Evolutionary conservation across 2,888 invertebrate species (phyloP).

Genomic region (Didymodactylos carnosus): DNA sequence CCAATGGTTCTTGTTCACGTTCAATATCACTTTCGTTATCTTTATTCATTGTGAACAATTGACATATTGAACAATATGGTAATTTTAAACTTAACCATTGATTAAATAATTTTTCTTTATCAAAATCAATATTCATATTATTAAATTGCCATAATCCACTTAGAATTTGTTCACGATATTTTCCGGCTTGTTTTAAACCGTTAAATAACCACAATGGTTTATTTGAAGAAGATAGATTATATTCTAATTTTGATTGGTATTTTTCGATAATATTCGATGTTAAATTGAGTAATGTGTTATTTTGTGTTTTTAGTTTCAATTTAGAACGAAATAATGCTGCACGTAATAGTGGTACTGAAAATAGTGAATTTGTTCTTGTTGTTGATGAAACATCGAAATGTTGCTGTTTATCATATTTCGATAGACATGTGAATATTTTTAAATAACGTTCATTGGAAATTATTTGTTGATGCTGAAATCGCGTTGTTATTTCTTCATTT

Average conservation of each 20-base stretch:
- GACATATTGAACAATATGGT: conserved; percentile 11
- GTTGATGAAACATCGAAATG: too few species aligned
- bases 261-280: too few species aligned
- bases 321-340: background rate
- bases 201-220: background rate
- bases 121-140: background rate
- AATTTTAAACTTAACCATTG: background rate
- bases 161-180: background rate
- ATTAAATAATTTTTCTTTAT: background rate
- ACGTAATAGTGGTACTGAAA: background rate
- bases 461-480: background rate
- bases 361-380: background rate
- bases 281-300: background rate
- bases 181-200: background rate
- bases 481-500: too few species aligned
- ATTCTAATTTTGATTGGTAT: background rate
- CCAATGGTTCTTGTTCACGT: too few species aligned
- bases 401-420: background rate
- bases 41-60: background rate
- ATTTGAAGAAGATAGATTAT: background rate
- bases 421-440: background rate
- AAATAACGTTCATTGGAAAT: background rate
- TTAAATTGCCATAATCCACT: background rate
- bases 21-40: background rate
- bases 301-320: background rate